Evolutionary conservation across 2,113 vertebrate genomes (phyloP).

Genomic region (Sinocyclocheilus anshuiensis): DNA sequence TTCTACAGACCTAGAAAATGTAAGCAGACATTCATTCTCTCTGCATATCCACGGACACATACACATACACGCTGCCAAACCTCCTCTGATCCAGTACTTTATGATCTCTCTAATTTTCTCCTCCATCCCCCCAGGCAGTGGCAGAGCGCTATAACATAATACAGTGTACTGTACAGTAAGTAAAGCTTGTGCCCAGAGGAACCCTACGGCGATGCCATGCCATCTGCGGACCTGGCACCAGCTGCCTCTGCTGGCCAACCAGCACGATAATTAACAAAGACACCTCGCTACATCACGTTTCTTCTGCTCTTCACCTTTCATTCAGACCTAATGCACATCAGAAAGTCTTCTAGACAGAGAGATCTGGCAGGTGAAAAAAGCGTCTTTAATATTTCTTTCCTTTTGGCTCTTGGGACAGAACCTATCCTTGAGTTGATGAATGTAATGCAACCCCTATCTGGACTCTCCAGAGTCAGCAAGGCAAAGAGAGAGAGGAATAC

Average conservation of each 20-base stretch:
- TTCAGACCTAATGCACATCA: constrained; percentile 37
- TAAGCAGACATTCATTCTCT: neutral
- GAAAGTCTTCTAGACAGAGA: neutral
- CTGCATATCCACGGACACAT: constrained; percentile 21
- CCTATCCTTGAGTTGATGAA: constrained; percentile 1
- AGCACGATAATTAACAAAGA: constrained; percentile 26
- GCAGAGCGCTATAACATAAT: constrained; percentile 32
- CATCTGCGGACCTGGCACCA: constrained; percentile 79
- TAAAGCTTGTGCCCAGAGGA: constrained; percentile 64
- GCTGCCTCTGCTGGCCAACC: constrained; percentile 41
- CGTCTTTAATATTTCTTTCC: constrained; percentile 51
- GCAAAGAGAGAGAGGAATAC: neutral
- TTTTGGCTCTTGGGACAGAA: constrained; percentile 43
- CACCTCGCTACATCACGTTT: neutral
- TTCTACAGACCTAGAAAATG: constrained; percentile 34
- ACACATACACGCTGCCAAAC: constrained; percentile 27
- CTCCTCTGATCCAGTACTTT: constrained; percentile 26
- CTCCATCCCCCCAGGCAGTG: neutral
- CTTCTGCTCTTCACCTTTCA: neutral
- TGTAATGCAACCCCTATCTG: constrained; percentile 42
- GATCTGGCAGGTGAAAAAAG: constrained; percentile 60
- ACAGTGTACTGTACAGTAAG: constrained; percentile 67
- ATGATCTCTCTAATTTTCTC: constrained; percentile 26
- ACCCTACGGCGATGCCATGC: constrained; percentile 61
- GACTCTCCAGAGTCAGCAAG: constrained; percentile 27